Evolutionary conservation across 2,797 vertebrate genomes (phyloP).

Genomic region (Neostethus bicornis): DNA sequence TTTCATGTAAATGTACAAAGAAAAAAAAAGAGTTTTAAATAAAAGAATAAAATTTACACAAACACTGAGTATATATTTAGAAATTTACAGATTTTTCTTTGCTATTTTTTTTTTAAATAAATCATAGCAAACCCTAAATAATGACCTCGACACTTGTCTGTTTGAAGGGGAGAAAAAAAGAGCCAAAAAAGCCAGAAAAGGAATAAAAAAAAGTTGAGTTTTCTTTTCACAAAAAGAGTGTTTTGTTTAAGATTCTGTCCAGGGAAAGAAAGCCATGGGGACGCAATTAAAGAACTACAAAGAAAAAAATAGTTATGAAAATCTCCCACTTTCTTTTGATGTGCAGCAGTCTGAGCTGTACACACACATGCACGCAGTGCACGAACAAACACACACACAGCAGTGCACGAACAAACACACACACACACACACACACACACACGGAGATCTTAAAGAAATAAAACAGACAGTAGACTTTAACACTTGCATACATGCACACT

Average conservation of each 20-base stretch:
- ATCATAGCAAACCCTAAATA: constrained; percentile 55
- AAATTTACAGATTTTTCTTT: constrained; percentile 46
- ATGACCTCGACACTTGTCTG: constrained; percentile 70
- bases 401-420: constrained; percentile 14
- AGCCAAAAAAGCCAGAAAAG: constrained; percentile 14
- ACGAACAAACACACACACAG: constrained; percentile 42
- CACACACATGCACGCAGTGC: constrained; percentile 45
- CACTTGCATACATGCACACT: constrained; percentile 33
- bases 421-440: constrained; percentile 23
- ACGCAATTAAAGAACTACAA: constrained; percentile 88
- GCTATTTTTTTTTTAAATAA: no score
- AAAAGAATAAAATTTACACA: constrained; percentile 12
- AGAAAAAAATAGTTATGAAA: constrained; percentile 86
- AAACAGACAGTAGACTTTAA: constrained; percentile 37
- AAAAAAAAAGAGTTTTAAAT: not conserved
- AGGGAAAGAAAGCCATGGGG: constrained; percentile 84
- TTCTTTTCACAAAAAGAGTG: constrained; percentile 74
- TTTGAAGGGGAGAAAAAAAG: constrained; percentile 43
- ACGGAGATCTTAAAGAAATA: constrained; percentile 53
- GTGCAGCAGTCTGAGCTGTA: constrained; percentile 75
- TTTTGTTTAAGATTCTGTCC: constrained; percentile 85
- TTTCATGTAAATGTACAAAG: constrained; percentile 1
- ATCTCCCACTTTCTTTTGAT: constrained; percentile 84
- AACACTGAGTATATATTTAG: constrained; percentile 49
- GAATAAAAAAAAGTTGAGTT: constrained; percentile 64